phyloP scores from a whole-genome alignment of 2,888 invertebrate genomes.

The Elegia similella region DNA sequence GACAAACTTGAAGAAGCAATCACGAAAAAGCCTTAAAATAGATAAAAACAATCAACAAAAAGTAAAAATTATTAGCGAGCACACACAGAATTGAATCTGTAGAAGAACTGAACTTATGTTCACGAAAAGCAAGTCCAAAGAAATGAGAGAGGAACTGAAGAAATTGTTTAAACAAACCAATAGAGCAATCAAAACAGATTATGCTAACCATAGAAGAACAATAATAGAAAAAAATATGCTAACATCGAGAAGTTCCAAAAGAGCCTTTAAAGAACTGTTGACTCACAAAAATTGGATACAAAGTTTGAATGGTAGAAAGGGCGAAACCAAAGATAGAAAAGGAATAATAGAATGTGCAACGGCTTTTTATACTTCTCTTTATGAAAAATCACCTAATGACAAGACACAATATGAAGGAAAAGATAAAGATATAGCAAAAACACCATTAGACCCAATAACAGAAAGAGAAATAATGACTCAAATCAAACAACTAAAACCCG shows the following conservation, averaged over 20 bases:
- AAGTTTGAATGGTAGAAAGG: not conserved
- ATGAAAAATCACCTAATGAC: not conserved
- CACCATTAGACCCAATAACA: no score
- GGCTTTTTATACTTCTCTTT: not conserved
- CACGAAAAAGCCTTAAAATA: no score
- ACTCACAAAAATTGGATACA: no score
- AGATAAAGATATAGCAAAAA: no score
- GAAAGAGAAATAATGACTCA: no score
- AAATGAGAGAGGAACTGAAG: conserved; percentile 9
- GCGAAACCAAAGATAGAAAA: not conserved
- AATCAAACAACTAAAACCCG: no score
- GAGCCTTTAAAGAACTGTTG: not conserved
- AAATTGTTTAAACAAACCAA: conserved; percentile 3
- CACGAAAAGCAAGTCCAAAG: conserved; percentile 13
- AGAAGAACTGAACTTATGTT: conserved; percentile 11
- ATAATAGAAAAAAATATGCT: not conserved
- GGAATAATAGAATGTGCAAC: not conserved
- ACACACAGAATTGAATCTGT: not conserved
- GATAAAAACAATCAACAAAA: no score
- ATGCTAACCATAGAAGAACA: no score
- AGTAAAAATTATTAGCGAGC: no score
- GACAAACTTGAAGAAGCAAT: no score
- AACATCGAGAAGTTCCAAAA: not conserved
- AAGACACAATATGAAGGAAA: no score
- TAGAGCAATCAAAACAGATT: no score